phyloP scores from a whole-genome alignment of 2,888 invertebrate species.

The Brachypalpus laphriformis region DNA sequence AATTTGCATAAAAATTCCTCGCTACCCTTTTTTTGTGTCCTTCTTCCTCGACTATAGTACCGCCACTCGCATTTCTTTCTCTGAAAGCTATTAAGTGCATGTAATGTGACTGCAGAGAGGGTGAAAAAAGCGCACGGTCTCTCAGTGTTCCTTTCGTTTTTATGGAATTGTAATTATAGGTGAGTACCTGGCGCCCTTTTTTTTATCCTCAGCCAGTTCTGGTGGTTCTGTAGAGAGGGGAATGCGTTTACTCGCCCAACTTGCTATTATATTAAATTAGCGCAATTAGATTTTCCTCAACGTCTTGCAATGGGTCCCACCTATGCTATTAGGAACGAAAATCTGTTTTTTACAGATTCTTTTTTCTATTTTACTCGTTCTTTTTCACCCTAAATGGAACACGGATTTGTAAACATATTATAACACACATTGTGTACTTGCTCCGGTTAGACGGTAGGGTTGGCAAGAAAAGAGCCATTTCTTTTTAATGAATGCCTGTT shows the following conservation, averaged over 20 bases:
- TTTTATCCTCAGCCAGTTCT: conserved; percentile 7
- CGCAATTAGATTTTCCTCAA: conserved; percentile 66
- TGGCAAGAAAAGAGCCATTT: background rate
- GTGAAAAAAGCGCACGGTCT: conserved; percentile 20
- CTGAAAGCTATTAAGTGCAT: conserved; percentile 73
- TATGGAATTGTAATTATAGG: conserved; percentile 70
- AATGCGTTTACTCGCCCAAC: conserved; percentile 43
- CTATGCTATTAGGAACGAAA: conserved; percentile 61
- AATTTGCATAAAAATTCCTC: conserved; percentile 58
- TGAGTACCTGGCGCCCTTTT: conserved; percentile 66
- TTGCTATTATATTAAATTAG: conserved; percentile 71
- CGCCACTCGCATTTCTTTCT: conserved; percentile 53
- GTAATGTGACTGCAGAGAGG: conserved; percentile 62
- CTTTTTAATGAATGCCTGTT: too few species aligned
- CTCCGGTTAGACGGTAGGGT: background rate
- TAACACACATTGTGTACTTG: background rate
- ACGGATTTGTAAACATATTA: background rate
- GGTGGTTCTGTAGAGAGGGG: background rate
- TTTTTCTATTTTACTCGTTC: background rate
- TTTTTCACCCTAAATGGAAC: conserved; percentile 11
- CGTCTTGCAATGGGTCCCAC: conserved; percentile 54
- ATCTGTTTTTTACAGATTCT: conserved; percentile 48
- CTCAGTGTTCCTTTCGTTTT: conserved; percentile 33
- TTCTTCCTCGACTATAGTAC: background rate
- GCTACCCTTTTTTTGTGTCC: conserved; percentile 4